Conservation (phyloP, 1,140 invertebrate genomes). For the Calliopsis andreniformis region DNA sequence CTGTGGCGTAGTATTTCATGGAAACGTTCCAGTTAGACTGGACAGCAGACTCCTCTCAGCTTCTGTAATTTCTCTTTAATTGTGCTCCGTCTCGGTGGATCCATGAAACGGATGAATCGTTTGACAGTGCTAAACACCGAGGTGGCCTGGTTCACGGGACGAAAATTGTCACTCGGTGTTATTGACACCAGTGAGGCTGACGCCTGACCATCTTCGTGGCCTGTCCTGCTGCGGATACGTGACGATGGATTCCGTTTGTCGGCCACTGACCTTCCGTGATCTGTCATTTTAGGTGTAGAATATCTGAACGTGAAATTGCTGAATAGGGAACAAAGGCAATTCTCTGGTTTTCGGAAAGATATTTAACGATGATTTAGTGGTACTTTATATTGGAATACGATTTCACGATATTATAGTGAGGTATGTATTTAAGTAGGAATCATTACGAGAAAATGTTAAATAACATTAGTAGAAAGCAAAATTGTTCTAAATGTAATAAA, state of each 20-base stretch:
- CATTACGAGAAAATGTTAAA: too few relatives aligned
- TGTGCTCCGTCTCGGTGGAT: not conserved
- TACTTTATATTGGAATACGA: too few relatives aligned
- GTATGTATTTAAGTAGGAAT: too few relatives aligned
- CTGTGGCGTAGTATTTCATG: constrained; percentile 11
- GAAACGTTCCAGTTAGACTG: not conserved
- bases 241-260: not conserved
- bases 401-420: too few relatives aligned
- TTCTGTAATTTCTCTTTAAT: constrained; percentile 37
- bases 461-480: too few relatives aligned
- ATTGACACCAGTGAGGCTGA: constrained; percentile 15
- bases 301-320: too few relatives aligned
- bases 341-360: too few relatives aligned
- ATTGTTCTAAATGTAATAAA: too few relatives aligned
- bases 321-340: too few relatives aligned
- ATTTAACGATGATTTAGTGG: too few relatives aligned
- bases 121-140: not conserved
- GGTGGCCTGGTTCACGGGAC: too few relatives aligned
- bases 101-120: not conserved
- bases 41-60: not conserved
- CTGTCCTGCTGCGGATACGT: not conserved
- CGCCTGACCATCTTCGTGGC: constrained; percentile 8
- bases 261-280: not conserved
- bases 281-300: not conserved
- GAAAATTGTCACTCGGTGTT: constrained; percentile 19